Evolutionary conservation across 2,888 invertebrate species (phyloP), one percentile per base, ranked within the genome.

Genomic region (Drosophila pegasa): DNA sequence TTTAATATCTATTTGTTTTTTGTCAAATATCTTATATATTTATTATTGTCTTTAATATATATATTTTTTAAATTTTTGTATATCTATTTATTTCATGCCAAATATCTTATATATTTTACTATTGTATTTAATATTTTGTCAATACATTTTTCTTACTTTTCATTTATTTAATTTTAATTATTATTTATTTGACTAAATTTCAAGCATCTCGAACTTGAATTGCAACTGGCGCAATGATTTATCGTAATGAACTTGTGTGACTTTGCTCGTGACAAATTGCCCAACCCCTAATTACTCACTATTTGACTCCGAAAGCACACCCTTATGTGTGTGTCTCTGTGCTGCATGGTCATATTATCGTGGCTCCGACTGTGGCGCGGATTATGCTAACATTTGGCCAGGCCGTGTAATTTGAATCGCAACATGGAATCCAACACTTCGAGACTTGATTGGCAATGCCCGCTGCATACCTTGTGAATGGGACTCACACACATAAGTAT

Each of bases 321-420:
- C 80, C 75, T 47, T 56, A 60, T 43, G 18, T 20, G 22, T 40
- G 47, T 1, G 22, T 40, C 41, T 1, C 10, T 25, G 22, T 31
- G 51, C 5, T 16, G 10, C 6, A 27, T 45, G 56, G 45, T 58
- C 54, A 52, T 55, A 54, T 52, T 37, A 52, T 29, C 16, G 3
- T 43, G 41, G 35, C 25, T 25, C 52, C 71, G 71, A 78, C 72
- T 68, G 87, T 48, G 77, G 41, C 57, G 56, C 48, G 29, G 65
- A 85, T 85, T 75, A 78, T 87, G 60, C 57, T 62, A 72, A 50
- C 73, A 80, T 83, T 79, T 79, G 78, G 52, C 66, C 67, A 69
- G 63, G 52, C 58, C 25, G 43, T 82, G 85, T 88, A 85, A 85
- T 89, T 83, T 83, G 89, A 85, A 77, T 78, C 84, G 71, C 65